phyloP scores from a whole-genome alignment of 2,113 vertebrate species.

The Entelurus aequoreus region DNA sequence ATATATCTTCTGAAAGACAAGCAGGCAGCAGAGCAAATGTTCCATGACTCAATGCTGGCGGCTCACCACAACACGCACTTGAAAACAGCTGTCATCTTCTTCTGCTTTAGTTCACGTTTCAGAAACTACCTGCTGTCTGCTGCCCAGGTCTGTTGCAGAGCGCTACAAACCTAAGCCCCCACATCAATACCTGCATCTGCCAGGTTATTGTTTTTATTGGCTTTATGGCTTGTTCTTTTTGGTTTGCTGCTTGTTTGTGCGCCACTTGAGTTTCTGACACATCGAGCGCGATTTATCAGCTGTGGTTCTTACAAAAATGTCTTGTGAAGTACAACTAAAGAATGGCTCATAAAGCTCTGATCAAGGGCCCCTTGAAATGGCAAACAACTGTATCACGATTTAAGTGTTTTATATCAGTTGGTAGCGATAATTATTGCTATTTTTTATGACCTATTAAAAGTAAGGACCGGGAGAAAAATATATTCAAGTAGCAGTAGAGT shows the following conservation, averaged over 20 bases:
- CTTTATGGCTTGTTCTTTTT: neutral
- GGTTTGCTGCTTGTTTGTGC: neutral
- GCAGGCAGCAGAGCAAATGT: constrained; percentile 19
- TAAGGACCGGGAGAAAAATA: no score
- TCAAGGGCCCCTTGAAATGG: no score
- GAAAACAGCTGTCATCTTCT: constrained; percentile 55
- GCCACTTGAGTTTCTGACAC: neutral
- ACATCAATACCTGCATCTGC: constrained; percentile 1
- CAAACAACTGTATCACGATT: no score
- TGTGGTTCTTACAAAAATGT: no score
- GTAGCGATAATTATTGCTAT: no score
- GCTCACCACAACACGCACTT: constrained; percentile 39
- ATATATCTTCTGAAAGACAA: constrained; percentile 1
- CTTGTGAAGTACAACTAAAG: no score
- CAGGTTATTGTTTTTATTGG: constrained; percentile 1
- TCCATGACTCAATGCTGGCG: constrained; percentile 40
- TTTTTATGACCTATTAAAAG: no score
- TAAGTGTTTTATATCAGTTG: no score
- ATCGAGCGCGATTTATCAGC: neutral
- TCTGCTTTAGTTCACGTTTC: constrained; percentile 51
- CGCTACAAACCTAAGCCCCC: neutral
- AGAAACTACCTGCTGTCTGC: constrained; percentile 46
- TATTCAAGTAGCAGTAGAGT: no score
- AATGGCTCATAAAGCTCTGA: no score
- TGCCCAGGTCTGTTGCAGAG: constrained; percentile 24